Base-by-base conservation (phyloP, 2,888 invertebrate species). In the Microplitis deprimator region DNA sequence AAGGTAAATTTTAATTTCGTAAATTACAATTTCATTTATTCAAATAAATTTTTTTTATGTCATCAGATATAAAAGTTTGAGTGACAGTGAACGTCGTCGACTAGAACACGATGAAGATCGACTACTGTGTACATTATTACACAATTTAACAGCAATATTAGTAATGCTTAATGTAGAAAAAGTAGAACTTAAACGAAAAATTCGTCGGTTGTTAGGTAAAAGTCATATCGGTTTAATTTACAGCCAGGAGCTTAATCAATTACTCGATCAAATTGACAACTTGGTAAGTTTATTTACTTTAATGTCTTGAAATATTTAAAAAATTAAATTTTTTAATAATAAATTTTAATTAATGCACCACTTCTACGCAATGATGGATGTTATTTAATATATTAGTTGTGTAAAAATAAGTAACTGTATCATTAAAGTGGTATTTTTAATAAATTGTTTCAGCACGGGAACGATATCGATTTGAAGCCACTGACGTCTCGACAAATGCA, bases 41-140 rank as follows among this genome's bases (percentile, higher is more conserved):
- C 6, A 7, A 50, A 70, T 75, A 68, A 65, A 17, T 16, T 71
- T 61, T 41, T 75, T 67, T 20, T 29, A 29, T 29, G 29, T 29
- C 29, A 50, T 64, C 82, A 93, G 93, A 83, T 98, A 98, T 91
- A 97, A 96, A 87, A 94, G 95, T 75, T 91, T 98, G 76, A 97
- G 97, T 87, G 97, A 97, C 73, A 96, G 96, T 38, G 97, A 97
- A 87, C 92, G 96, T 75, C 98, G 99, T 90, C 93, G 99, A 5
- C 91, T 99, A 64, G 99, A 99, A 86, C 97, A 98, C 85, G 99
- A 99, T 87, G 99, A 99, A 89, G 99, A 99, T 90, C 93, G 98
- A 76, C 91, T 99, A 60, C 91, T 99, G 72, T 97, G 98, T 3
- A 98, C 98, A 1, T 95, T 99, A 91, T 91, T 99, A 62, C 99